Evolutionary conservation across 2,888 invertebrate genomes (phyloP).

Genomic region (Caenorhabditis angaria): DNA sequence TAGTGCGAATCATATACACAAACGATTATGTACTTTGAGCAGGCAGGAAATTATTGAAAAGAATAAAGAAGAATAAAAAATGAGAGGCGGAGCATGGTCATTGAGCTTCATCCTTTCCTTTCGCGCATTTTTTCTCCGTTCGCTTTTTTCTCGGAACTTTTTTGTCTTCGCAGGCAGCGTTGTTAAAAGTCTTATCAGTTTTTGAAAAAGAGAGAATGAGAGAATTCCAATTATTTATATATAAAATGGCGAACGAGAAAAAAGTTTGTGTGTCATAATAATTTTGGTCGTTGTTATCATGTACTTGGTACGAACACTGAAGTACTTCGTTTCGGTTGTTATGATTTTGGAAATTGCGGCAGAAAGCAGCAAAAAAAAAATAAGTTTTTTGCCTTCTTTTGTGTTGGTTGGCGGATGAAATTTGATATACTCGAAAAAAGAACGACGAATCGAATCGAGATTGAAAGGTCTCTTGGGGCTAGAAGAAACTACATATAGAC

Average conservation of each 20-base stretch:
- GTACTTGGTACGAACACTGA: conserved; percentile 2
- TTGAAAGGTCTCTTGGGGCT: background rate
- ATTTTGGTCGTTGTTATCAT: background rate
- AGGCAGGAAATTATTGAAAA: background rate
- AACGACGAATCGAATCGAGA: too few relatives aligned
- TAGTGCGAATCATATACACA: background rate
- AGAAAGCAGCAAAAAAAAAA: too few relatives aligned
- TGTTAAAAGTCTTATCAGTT: background rate
- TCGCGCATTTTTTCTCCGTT: too few relatives aligned
- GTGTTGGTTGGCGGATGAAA: too few relatives aligned
- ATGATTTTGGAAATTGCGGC: too few relatives aligned
- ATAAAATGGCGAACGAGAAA: background rate
- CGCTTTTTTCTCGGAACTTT: too few relatives aligned
- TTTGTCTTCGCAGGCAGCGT: too few relatives aligned
- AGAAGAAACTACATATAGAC: background rate
- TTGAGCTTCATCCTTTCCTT: too few relatives aligned
- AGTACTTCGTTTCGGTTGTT: background rate
- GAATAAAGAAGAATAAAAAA: too few relatives aligned
- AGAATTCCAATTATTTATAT: conserved; percentile 1
- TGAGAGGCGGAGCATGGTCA: background rate
- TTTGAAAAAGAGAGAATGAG: background rate
- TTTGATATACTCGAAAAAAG: background rate
- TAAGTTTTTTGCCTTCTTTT: too few relatives aligned
- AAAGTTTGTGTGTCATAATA: background rate
- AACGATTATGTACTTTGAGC: conserved; percentile 4